Conservation (phyloP, 2,797 vertebrate species). For the Champsocephalus gunnari region DNA sequence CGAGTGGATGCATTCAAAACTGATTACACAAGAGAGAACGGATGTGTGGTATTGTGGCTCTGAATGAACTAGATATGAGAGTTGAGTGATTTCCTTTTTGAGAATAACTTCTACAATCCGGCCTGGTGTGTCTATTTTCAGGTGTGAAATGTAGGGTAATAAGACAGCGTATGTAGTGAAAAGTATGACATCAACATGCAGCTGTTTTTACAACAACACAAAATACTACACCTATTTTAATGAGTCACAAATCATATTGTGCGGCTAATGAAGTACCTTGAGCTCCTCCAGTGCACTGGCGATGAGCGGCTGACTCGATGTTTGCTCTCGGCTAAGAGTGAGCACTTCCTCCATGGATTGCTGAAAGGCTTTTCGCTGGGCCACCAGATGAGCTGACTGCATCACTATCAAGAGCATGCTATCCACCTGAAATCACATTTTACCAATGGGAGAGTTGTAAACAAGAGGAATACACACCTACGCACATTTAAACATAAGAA, state of each 20-base stretch:
- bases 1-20: slow-evolving; percentile 1
- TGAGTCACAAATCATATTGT: not conserved
- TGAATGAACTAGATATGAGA: slow-evolving; percentile 20
- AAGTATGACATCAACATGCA: slow-evolving; percentile 44
- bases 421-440: slow-evolving; percentile 84
- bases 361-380: slow-evolving; percentile 95
- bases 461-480: not conserved
- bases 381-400: slow-evolving; percentile 93
- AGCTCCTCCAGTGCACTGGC: slow-evolving; percentile 94
- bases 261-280: slow-evolving; percentile 85
- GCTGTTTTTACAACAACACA: slow-evolving; percentile 16
- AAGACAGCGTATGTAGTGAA: slow-evolving; percentile 19
- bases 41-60: not conserved
- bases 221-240: slow-evolving; percentile 8
- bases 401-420: slow-evolving; percentile 95
- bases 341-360: slow-evolving; percentile 92
- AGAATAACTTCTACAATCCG: slow-evolving; percentile 12
- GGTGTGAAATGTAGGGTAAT: slow-evolving; percentile 8
- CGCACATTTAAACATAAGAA: not conserved
- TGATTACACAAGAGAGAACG: too few relatives aligned
- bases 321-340: slow-evolving; percentile 93
- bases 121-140: slow-evolving; percentile 3
- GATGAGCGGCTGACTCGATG: slow-evolving; percentile 96
- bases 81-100: slow-evolving; percentile 1
- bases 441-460: not conserved